Base-by-base conservation (phyloP, 2,888 invertebrate genomes). In the Imbricaverruca yamaguchii region DNA sequence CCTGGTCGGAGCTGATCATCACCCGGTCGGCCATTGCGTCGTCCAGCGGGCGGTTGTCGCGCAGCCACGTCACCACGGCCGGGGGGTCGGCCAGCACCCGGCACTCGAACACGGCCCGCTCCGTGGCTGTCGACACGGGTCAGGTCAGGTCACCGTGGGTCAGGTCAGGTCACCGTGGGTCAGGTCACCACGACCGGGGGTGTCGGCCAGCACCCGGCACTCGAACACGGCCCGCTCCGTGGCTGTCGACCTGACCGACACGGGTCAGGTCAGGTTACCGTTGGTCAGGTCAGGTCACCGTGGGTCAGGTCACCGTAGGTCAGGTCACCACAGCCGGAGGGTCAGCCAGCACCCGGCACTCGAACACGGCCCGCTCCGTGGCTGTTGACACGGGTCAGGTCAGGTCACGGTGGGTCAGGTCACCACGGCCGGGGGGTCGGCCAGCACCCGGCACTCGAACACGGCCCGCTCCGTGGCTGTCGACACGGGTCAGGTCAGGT, bases 21-120 rank as follows among this genome's bases (percentile, higher is more conserved):
- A 94, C 91, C 23, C 94, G 90, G 86, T 94, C 93, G 84, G 93
- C 93, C 81, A 93, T 88, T 81, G 90, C 91, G 87, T 94, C 93
- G 74, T 92, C 91, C 85, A 96, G 86, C 0, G 93, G 92, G 87
- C 92, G 92, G 88, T 96, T 96, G 87, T 96, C 94, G 63, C 83
- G 82, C 15, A 84, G 82, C 84, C 84, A 83, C 3, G 83, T 83
- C 53, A 83, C 82, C 80, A 83, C 83, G 23, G 82, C 82, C n/a
- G 81, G 13, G 0, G 82, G 82, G 69, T 83, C 82, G 56, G 82
- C 81, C 18, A 65, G 61, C 25, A 84, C 84, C 65, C 84, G 82
- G 39, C 84, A 84, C 61, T 82, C 82, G 81, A 84, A 83, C 21
- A 82, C 81, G 56, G 83, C 84, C 12, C 81, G 81, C 23, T 84